phyloP scores from a whole-genome alignment of 1,140 invertebrate species.

The Dinothrombium tinctorium region DNA sequence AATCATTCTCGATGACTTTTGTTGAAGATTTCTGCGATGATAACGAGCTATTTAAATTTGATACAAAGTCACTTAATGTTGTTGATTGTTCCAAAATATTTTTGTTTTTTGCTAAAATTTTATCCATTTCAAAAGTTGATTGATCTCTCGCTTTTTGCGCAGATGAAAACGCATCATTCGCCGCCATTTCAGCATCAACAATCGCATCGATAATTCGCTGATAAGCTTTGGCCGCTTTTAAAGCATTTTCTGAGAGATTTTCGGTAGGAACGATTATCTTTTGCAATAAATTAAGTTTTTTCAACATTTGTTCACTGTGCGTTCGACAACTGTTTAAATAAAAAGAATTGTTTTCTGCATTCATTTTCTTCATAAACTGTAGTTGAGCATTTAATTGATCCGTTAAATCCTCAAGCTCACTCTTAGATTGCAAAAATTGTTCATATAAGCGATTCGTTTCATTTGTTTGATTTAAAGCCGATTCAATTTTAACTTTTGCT shows the following conservation, averaged over 20 bases:
- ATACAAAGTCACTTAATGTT: conserved; percentile 10
- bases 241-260: conserved; percentile 24
- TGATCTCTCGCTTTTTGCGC: conserved; percentile 31
- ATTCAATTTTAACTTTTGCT: too few species aligned
- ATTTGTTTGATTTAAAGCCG: too few species aligned
- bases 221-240: conserved; percentile 55
- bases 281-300: conserved; percentile 34
- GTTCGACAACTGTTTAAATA: conserved; percentile 35
- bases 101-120: conserved; percentile 18
- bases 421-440: conserved; percentile 17
- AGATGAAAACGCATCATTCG: conserved; percentile 34
- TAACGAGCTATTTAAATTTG: conserved; percentile 7
- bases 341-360: too few species aligned
- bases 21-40: too few species aligned
- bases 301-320: conserved; percentile 36
- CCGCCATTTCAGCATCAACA: conserved; percentile 33
- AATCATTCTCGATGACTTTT: too few species aligned
- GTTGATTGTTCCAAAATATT: conserved; percentile 14
- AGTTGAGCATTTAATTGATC: conserved; percentile 29
- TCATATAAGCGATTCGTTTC: conserved; percentile 8
- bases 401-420: conserved; percentile 17
- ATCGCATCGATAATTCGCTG: conserved; percentile 46
- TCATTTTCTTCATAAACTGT: conserved; percentile 36
- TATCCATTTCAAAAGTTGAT: conserved; percentile 17
- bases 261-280: conserved; percentile 15